phyloP scores from a whole-genome alignment of 2,888 invertebrate genomes.

The Agrochola lychnidis region DNA sequence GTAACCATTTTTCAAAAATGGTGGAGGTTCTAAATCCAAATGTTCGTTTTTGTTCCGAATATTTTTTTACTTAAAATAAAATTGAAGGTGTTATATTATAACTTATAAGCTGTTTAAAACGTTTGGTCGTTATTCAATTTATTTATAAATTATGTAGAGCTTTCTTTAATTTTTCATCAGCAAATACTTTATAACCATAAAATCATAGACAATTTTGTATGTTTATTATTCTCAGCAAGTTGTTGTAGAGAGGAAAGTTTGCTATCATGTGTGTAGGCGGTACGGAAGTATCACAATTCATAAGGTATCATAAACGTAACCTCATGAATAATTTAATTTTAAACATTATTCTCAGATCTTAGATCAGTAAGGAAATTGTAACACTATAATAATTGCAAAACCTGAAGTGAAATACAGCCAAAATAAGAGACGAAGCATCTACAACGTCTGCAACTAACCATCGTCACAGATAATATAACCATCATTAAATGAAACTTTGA shows the following conservation, averaged over 20 bases:
- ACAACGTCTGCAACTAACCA: neutral
- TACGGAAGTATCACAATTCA: slow-evolving; percentile 32
- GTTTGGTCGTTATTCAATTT: neutral
- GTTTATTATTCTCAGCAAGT: slow-evolving; percentile 4
- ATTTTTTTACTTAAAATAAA: neutral
- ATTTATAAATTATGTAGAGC: neutral
- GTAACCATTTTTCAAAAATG: neutral
- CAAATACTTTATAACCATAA: neutral
- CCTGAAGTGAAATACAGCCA: neutral
- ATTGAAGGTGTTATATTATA: no score
- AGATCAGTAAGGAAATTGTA: neutral
- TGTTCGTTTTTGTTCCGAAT: neutral
- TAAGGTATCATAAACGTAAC: neutral
- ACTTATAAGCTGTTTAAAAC: neutral
- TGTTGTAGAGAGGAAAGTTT: neutral
- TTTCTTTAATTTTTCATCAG: neutral
- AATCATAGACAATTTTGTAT: neutral
- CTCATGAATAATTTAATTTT: slow-evolving; percentile 36
- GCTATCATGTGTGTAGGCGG: slow-evolving; percentile 11
- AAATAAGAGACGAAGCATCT: neutral
- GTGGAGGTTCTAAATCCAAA: neutral
- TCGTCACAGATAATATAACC: no score
- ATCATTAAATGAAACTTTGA: neutral
- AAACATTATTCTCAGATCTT: neutral
- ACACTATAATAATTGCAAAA: slow-evolving; percentile 3